Base-by-base conservation (phyloP, 2,797 vertebrate genomes). In the Ctenopoma multispine region DNA sequence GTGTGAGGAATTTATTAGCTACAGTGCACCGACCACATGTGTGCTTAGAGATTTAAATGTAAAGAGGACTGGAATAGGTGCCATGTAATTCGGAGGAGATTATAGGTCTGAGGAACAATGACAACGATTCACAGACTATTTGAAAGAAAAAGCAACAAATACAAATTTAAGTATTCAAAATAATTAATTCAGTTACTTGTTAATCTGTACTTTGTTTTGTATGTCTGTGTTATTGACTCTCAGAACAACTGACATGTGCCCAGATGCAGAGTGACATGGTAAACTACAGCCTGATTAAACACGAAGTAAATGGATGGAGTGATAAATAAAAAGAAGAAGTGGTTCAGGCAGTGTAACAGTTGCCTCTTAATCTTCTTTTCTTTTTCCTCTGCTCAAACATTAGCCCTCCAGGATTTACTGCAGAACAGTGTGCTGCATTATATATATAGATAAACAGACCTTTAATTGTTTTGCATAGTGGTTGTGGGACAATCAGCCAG, bases 1-100 rank as follows among this genome's bases (percentile, higher is more conserved):
- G 83, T 87, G 79, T 86, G 69, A 82, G 70, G 87, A 92, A 90
- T 92, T 83, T 84, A 90, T 89, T 84, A 90, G 77, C 83, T 65
- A 72, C 78, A 67, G 74, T 72, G 59, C 73, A 83, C 71, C 9
- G 57, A 57, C 63, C 59, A 18, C 65, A 66, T 55, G 58, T 69
- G 58, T 72, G 80, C 69, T 72, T 1, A 31, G 50, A 58, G 69
- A 63, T 87, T 85, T 79, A 66, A 79, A 85, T 79, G 69, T 80
- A 80, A 75, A 34, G 31, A 40, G 60, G 63, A 77, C 44, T 4
- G 41, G 2, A 36, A 48, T 31, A 21, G 34, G 58, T 65, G 62
- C 7, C 1, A 14, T 34, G 54, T n/a, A 50, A 50, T 44, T 47
- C 15, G 9, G 58, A n/a, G 50, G 18, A 29, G 34, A 53, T 40